phyloP scores from a whole-genome alignment of 2,113 vertebrate species.

The Aspidoscelis tigris region DNA sequence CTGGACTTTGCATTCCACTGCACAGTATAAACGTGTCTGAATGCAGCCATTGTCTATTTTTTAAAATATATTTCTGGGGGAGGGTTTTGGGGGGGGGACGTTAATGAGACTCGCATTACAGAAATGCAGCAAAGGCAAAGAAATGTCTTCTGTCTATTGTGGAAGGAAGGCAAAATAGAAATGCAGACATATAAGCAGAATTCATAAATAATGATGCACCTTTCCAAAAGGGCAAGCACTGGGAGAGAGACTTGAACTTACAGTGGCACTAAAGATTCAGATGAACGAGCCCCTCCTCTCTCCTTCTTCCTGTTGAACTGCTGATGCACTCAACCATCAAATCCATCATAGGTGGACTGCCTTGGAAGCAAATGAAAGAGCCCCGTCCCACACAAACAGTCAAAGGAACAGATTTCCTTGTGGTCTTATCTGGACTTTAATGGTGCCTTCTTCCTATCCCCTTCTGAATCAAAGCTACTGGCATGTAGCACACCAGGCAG shows the following conservation, averaged over 20 bases:
- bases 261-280: neutral
- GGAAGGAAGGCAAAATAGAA: too few relatives aligned
- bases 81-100: too few relatives aligned
- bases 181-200: too few relatives aligned
- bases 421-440: constrained; percentile 46
- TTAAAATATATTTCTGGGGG: too few relatives aligned
- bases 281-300: neutral
- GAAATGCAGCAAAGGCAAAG: too few relatives aligned
- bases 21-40: too few relatives aligned
- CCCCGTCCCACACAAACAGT: neutral
- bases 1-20: too few relatives aligned
- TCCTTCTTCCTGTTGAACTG: constrained; percentile 2
- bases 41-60: too few relatives aligned
- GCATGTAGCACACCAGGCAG: constrained; percentile 59
- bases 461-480: constrained; percentile 43
- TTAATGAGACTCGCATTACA: too few relatives aligned
- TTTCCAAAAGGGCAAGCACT: too few relatives aligned
- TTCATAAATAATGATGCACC: too few relatives aligned
- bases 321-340: neutral
- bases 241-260: neutral
- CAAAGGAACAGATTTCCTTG: neutral
- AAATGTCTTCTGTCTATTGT: too few relatives aligned
- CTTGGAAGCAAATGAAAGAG: constrained; percentile 42
- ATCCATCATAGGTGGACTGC: neutral
- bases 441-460: constrained; percentile 31